Evolutionary conservation across 2,113 vertebrate genomes (phyloP).

Genomic region (Malaclemys terrapin): DNA sequence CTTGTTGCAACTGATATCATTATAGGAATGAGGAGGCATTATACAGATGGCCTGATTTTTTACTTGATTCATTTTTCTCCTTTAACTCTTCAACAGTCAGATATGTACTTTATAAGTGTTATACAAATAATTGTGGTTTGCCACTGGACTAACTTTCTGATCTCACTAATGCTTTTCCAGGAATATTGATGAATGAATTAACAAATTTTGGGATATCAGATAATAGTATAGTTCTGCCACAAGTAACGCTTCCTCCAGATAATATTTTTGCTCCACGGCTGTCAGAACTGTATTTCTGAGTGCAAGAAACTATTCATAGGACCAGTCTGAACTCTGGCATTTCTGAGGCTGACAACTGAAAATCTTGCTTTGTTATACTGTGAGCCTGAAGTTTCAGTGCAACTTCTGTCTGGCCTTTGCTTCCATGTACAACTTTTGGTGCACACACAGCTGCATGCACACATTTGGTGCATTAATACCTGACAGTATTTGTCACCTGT

Average conservation of each 20-base stretch:
- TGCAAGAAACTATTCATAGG: not conserved
- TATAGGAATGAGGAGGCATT: constrained; percentile 89
- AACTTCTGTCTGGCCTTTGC: not conserved
- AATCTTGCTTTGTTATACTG: not conserved
- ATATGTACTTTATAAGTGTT: constrained; percentile 32
- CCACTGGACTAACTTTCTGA: not conserved
- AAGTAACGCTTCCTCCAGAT: not conserved
- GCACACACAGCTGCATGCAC: not conserved
- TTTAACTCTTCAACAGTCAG: constrained; percentile 83
- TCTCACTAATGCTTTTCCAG: not conserved
- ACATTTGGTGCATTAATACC: not conserved
- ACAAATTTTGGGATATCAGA: not conserved
- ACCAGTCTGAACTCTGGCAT: not conserved
- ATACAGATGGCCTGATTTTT: constrained; percentile 88
- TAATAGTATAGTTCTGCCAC: not conserved
- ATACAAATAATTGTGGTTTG: constrained; percentile 20
- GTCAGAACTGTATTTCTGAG: not conserved
- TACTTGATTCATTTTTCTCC: constrained; percentile 81
- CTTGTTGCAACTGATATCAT: constrained; percentile 98
- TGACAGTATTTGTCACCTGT: not conserved
- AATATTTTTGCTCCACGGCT: not conserved
- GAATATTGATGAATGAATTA: not conserved
- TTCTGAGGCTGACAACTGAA: not conserved
- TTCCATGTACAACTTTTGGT: not conserved
- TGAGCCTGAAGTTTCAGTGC: not conserved